Conservation (phyloP, 1,140 invertebrate genomes). For the Andricus grossulariae region DNA sequence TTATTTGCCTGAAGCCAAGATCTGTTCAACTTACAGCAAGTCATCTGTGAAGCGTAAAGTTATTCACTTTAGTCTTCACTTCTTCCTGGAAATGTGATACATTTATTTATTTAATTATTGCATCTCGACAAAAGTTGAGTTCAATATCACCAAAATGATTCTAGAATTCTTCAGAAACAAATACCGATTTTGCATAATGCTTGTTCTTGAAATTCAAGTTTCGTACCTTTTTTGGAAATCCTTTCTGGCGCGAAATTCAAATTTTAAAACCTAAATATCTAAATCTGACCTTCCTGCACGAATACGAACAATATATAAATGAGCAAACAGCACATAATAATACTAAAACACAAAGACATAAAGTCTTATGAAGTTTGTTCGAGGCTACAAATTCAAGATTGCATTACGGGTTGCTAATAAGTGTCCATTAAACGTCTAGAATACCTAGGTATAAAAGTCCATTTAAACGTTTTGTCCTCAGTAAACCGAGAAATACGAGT, state of each 20-base stretch:
- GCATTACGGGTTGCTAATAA: not conserved
- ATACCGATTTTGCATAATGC: too few relatives aligned
- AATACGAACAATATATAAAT: too few relatives aligned
- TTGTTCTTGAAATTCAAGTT: too few relatives aligned
- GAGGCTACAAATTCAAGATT: not conserved
- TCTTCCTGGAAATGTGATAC: not conserved
- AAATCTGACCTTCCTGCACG: too few relatives aligned
- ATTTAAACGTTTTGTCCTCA: slow-evolving; percentile 1
- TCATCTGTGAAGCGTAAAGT: slow-evolving; percentile 21
- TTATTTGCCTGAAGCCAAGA: slow-evolving; percentile 37
- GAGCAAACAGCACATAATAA: too few relatives aligned
- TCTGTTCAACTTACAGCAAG: not conserved
- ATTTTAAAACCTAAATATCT: not conserved
- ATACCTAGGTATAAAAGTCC: not conserved
- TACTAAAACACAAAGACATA: not conserved
- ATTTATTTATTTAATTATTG: not conserved
- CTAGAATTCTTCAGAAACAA: too few relatives aligned
- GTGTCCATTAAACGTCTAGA: slow-evolving; percentile 7
- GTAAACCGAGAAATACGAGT: slow-evolving; percentile 10
- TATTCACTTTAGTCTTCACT: slow-evolving; percentile 3
- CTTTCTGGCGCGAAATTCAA: not conserved
- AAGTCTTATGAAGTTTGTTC: not conserved
- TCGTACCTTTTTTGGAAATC: not conserved
- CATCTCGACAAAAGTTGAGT: too few relatives aligned
- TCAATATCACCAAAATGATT: too few relatives aligned